phyloP scores from a whole-genome alignment of 2,888 invertebrate species.

The Himalopsyche anomala region DNA sequence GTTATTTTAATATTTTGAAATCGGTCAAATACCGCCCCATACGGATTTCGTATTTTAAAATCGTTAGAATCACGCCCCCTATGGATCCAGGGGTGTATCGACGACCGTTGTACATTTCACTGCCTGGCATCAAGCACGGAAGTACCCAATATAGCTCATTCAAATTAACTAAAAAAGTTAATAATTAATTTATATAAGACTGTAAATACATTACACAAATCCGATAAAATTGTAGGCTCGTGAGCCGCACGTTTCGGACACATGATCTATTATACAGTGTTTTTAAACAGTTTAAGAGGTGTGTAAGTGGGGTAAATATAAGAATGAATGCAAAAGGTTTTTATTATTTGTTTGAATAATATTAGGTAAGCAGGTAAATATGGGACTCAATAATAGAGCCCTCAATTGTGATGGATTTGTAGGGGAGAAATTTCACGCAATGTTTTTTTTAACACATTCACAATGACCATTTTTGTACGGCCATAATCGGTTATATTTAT shows the following conservation, averaged over 20 bases:
- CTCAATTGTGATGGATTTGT: constrained; percentile 44
- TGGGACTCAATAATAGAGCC: constrained; percentile 48
- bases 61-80: too few species aligned
- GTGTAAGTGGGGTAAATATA: constrained; percentile 58
- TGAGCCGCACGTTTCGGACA: background rate
- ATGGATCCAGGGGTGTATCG: too few species aligned
- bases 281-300: constrained; percentile 64
- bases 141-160: too few species aligned
- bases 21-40: too few species aligned
- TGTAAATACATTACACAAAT: too few species aligned
- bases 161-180: too few species aligned
- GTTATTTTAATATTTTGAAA: too few species aligned
- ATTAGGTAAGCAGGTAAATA: constrained; percentile 58
- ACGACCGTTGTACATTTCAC: too few species aligned
- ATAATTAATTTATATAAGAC: too few species aligned
- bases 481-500: too few species aligned
- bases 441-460: background rate
- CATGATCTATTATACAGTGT: constrained; percentile 50
- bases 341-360: constrained; percentile 49
- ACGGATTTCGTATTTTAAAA: too few species aligned
- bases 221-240: background rate
- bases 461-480: background rate
- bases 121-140: too few species aligned
- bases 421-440: constrained; percentile 55
- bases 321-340: constrained; percentile 57